Base-by-base conservation (phyloP, 2,888 invertebrate species). In the Diploptera punctata region DNA sequence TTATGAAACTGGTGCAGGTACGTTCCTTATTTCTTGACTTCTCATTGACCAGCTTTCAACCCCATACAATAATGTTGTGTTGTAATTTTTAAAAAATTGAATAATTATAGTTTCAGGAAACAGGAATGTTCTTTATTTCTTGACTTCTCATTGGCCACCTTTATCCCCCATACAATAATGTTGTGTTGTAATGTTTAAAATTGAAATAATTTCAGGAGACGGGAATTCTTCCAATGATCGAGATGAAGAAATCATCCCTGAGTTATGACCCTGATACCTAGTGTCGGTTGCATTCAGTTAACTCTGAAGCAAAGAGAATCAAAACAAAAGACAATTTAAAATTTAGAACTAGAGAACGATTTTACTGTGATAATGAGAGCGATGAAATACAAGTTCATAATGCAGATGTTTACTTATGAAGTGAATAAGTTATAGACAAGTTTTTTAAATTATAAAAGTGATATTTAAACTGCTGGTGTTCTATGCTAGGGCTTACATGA, bases 191-290 rank as follows among this genome's bases (percentile, higher is more conserved):
- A n/a, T n/a, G n/a, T n/a, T n/a, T n/a, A n/a, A n/a, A n/a, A n/a
- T n/a, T n/a, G n/a, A n/a, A n/a, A n/a, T n/a, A n/a, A n/a, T 80
- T 83, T 78, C 84, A 89, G 88, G 89, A 89, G 81, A 86, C 87
- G 77, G 87, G 88, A 71, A 86, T 88, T 76, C 81, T 89, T 77
- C 89, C 88, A 77, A 88, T 90, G 88, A 87, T 88, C 81, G 90
- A 89, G 81, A 83, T 89, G 84, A 87, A 89, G 82, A 89, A 89
- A 83, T 87, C 86, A 0, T 84, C 88, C 76, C 84, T 87, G 78
- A 85, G 85, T 79, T 88, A 87, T 84, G 87, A 88, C 78, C 84
- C 84, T 79, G 86, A 85, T 78, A 85, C 84, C 80, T 86, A 85
- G 84, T 61, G 26, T 31, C 60, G 33, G 62, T 13, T 18, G 13